Conservation (phyloP, 2,888 invertebrate genomes). For the Drosophila anomelani region DNA sequence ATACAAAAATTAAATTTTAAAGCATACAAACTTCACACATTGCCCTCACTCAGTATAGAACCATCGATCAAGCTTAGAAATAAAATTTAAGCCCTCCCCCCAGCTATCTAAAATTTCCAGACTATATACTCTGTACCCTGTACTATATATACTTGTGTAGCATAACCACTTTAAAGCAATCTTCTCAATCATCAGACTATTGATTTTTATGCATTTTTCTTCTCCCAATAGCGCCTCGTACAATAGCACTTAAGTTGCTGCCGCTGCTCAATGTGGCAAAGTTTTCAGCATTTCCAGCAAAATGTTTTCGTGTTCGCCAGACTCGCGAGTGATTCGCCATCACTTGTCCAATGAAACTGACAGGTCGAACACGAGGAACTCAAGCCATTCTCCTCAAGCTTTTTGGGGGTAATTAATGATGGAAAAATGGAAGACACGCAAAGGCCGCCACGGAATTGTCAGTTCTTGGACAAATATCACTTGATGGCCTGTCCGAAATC, state of each 20-base stretch:
- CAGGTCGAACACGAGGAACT: slow-evolving; percentile 28
- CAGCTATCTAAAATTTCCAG: background rate
- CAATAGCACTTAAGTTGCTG: slow-evolving; percentile 49
- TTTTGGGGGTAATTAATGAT: slow-evolving; percentile 68
- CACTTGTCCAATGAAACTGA: slow-evolving; percentile 43
- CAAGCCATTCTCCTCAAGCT: slow-evolving; percentile 29
- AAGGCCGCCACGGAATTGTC: slow-evolving; percentile 47
- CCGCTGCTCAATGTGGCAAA: slow-evolving; percentile 19
- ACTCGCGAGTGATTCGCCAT: slow-evolving; percentile 7
- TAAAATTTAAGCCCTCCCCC: background rate
- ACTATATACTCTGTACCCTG: background rate
- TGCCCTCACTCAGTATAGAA: background rate
- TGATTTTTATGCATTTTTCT: slow-evolving; percentile 53
- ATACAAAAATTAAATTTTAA: background rate
- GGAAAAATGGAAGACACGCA: slow-evolving; percentile 27
- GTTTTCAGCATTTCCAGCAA: slow-evolving; percentile 49
- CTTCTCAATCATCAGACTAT: slow-evolving; percentile 40
- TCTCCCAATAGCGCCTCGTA: slow-evolving; percentile 14
- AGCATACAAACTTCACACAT: background rate
- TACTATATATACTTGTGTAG: slow-evolving; percentile 5
- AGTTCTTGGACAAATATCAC: slow-evolving; percentile 64
- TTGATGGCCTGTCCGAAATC: slow-evolving; percentile 52
- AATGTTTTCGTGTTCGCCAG: slow-evolving; percentile 44
- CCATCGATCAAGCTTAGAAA: slow-evolving; percentile 3
- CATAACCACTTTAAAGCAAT: slow-evolving; percentile 15